Evolutionary conservation across 2,113 vertebrate species (phyloP), one percentile per base, ranked within the genome.

Genomic region (Tympanuchus pallidicinctus): DNA sequence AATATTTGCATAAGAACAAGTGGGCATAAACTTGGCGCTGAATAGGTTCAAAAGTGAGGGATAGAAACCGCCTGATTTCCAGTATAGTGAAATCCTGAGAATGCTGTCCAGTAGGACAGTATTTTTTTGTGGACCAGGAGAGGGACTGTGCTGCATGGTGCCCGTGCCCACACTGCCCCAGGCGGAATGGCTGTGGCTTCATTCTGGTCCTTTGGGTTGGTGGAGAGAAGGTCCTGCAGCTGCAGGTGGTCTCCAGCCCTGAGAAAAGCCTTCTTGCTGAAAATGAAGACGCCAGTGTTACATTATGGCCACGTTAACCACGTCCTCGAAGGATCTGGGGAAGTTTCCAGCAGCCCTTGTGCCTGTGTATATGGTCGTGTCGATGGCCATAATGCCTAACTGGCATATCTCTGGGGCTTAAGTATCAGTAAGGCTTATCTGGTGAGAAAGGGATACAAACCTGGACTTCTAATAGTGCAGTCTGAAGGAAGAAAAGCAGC

Each of bases 1-100:
- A 96, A 95, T 96, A 94, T 96, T 96, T 96, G 93, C 92, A 79
- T 85, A 93, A 87, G 91, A 96, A 87, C 77, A 90, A 95, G 67
- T 93, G 92, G 94, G 94, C 83, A 92, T 96, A 96, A 96, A 94
- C 94, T 93, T 93, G 86, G 90, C 77, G 25, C 24, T 59, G 83
- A 86, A 32, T n/a, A 82, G n/a, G 45, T 50, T 92, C 56, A 59
- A 57, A 32, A 57, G 30, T 32, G 30, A 19, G 10, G 17, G 54
- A 32, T 57, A 57, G 28, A 57, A 57, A 57, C 30, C 6, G 17
- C 54, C 54, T 57, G 54, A 57, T 57, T 57, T 57, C 30, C 34
- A 16, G 57, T 21, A 14, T 15, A 72, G 54, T 63, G 59, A 90
- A 66, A 50, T 82, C 36, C 36, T 63, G 36, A 72, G 88, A 59